Base-by-base conservation (phyloP, 2,113 vertebrate genomes). In the Azemiops feae region DNA sequence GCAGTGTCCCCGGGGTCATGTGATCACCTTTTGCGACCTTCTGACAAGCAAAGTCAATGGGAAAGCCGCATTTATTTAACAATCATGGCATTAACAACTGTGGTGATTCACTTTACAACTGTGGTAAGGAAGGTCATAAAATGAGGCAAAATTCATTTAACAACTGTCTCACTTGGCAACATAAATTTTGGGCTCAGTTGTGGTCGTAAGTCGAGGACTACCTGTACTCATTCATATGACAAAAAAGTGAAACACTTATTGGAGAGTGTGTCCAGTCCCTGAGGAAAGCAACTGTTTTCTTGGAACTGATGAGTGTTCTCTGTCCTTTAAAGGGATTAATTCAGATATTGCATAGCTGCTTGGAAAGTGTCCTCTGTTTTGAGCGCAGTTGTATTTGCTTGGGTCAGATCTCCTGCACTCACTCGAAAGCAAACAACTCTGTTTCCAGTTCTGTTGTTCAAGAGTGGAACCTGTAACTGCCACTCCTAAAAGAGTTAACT, bases 401-500 rank as follows among this genome's bases (percentile, higher is more conserved):
- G 14, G 1, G 23, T 91, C 18, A 91, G 34, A 25, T 43, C 34
- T 39, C 5, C 16, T 8, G 96, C 94, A 95, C 54, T 95, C 96
- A 95, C 95, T 95, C 95, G 95, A 94, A 81, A 81, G 22, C 69
- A 81, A 81, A 81, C 74, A 81, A 81, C 74, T 94, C 92, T 95
- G 95, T 93, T 95, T 96, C 96, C 94, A 94, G 93, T 95, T 95
- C 94, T 92, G 91, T 94, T 27, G 47, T 85, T 94, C 0, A 34
- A 96, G 96, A 95, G 92, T 92, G 93, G 92, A 94, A 45, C 4
- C 95, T 95, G 96, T 94, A 87, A 94, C 94, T 96, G 95, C 95
- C 96, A 95, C 94, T 64, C 94, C 95, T 95, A 96, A 96, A 97
- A 97, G 98, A 97, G 97, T 97, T 97, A 97, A 97, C 94, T 93